phyloP scores from a whole-genome alignment of 2,113 vertebrate genomes.

The Colaptes auratus region DNA sequence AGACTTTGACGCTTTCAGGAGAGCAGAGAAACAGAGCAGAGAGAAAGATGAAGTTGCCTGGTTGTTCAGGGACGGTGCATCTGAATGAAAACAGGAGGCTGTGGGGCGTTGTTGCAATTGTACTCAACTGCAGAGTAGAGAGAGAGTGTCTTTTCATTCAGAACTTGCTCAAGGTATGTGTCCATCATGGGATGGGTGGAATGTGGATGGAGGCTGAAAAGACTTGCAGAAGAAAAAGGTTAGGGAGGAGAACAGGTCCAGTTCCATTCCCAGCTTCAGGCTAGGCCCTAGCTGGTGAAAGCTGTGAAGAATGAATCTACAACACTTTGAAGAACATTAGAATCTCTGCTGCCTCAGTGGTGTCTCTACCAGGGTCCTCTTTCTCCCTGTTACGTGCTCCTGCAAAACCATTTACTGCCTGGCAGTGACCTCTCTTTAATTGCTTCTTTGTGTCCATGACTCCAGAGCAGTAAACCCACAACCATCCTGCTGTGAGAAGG shows the following conservation, averaged over 20 bases:
- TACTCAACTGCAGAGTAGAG: background rate
- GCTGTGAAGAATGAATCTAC: background rate
- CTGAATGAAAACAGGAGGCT: background rate
- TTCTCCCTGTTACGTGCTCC: background rate
- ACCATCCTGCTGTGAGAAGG: background rate
- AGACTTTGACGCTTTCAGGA: background rate
- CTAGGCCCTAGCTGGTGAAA: background rate
- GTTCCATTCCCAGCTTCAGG: background rate
- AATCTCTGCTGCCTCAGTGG: background rate
- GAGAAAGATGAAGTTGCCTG: background rate
- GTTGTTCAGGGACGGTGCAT: background rate
- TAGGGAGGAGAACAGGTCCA: background rate
- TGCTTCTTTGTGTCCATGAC: background rate
- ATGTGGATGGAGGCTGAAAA: background rate
- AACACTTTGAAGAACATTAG: background rate
- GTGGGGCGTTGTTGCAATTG: background rate
- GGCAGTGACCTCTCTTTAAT: background rate
- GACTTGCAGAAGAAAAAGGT: background rate
- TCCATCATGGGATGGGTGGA: background rate
- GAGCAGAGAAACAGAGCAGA: background rate
- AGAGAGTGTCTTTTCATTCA: background rate
- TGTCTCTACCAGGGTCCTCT: background rate
- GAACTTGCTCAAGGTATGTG: rapidly evolving
- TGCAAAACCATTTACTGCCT: background rate
- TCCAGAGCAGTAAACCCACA: background rate